phyloP scores from a whole-genome alignment of 2,888 invertebrate species.

The Dasysyrphus albostriatus region DNA sequence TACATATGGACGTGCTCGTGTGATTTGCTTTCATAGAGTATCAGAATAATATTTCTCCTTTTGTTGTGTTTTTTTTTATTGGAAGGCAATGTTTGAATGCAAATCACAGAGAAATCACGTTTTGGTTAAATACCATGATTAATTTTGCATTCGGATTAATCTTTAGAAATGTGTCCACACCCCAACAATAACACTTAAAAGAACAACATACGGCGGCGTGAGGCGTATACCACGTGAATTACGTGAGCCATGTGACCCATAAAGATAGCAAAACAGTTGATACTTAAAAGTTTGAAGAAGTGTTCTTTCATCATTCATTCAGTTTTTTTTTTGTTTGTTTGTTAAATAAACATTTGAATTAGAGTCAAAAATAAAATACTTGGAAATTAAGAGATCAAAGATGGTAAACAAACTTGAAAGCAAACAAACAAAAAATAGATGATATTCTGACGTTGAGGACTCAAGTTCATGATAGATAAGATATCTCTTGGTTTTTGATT shows the following conservation, averaged over 20 bases:
- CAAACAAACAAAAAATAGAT: too few relatives aligned
- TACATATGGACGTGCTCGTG: slow-evolving; percentile 17
- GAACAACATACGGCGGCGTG: not conserved
- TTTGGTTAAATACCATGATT: slow-evolving; percentile 21
- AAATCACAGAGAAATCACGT: slow-evolving; percentile 51
- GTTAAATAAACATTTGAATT: slow-evolving; percentile 17
- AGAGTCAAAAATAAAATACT: too few relatives aligned
- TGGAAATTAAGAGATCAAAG: too few relatives aligned
- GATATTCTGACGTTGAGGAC: too few relatives aligned
- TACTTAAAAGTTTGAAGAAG: too few relatives aligned
- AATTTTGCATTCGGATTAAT: slow-evolving; percentile 25
- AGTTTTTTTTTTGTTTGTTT: not conserved
- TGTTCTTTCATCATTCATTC: not conserved
- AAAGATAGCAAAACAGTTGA: not conserved
- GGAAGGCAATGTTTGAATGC: slow-evolving; percentile 24
- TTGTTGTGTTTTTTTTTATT: not conserved
- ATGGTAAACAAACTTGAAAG: too few relatives aligned
- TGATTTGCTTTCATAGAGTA: slow-evolving; percentile 3
- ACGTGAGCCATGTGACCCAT: slow-evolving; percentile 41
- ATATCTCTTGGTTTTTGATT: too few relatives aligned
- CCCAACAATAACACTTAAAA: not conserved
- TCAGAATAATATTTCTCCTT: not conserved
- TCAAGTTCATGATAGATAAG: too few relatives aligned
- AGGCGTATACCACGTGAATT: slow-evolving; percentile 17
- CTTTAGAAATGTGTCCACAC: slow-evolving; percentile 19